These are phyloP conservation scores for Entomyzon cyanotis DNA, from an alignment of 2,113 vertebrate species.

Conservation along the genomic window DNA sequence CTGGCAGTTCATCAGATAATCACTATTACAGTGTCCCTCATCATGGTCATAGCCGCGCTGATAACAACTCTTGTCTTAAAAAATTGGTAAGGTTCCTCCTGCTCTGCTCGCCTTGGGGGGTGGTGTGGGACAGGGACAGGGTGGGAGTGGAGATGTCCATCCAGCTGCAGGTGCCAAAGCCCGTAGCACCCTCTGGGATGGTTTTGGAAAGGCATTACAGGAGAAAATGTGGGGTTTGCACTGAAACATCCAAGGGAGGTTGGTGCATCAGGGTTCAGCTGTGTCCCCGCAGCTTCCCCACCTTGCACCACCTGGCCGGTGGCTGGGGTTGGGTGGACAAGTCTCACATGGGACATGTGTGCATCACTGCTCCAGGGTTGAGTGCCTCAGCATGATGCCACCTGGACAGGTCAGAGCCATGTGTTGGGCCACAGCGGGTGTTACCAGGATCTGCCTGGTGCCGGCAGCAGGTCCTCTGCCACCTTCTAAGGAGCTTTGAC, in stretches of 20 bases:
- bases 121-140: rapidly evolving
- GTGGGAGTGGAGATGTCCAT: background rate
- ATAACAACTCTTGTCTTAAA: constrained; percentile 99
- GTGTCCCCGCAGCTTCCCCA: rapidly evolving
- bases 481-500: background rate
- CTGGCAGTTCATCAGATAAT: constrained; percentile 99
- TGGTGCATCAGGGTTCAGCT: rapidly evolving
- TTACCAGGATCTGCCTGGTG: background rate
- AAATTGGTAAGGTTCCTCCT: constrained; percentile 90
- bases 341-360: rapidly evolving
- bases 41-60: constrained; percentile 98
- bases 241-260: background rate
- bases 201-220: background rate
- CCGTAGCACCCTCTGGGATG: rapidly evolving
- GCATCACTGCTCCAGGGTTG: rapidly evolving
- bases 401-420: background rate
- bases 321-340: background rate
- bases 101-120: background rate
- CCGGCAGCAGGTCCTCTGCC: background rate
- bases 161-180: background rate
- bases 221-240: rapidly evolving
- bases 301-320: rapidly evolving
- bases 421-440: rapidly evolving
- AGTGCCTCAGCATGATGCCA: background rate
- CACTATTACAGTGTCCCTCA: constrained; percentile 99